Base-by-base conservation (phyloP, 1,140 invertebrate species). In the Cyclargus thomasi region DNA sequence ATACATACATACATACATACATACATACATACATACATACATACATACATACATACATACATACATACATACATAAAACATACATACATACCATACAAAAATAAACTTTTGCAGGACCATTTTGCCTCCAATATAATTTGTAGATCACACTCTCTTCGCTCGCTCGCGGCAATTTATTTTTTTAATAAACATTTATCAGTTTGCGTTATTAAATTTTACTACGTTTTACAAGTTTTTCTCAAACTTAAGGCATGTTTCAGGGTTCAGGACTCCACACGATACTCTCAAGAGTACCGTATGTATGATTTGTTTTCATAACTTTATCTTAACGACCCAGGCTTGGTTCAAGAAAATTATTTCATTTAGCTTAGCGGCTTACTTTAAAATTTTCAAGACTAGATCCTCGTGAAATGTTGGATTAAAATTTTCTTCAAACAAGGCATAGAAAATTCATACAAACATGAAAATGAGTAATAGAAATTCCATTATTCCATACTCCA, bases 291-390 rank as follows among this genome's bases (percentile, higher is more conserved):
- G 55, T 18, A 18, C 17, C 55, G 55, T 59, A 20, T 59, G 18
- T 59, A 17, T 59, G 55, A 59, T 59, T 20, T 59, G 55, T 59
- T 59, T 2, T 21, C 55, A 20, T 18, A 59, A 59, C 55, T 59
- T 59, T 59, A 20, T 59, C 55, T 59, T 59, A 59, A 59, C 55
- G 55, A 59, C 7, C 55, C 55, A 17, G 18, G 11, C 20, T 59
- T 20, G 55, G 18, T 59, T 59, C 17, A 21, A 11, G 55, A 59
- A 59, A 59, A 59, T 59, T 59, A 20, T 59, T 59, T 59, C 55
- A 20, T 20, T 59, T 20, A 59, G 20, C 18, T 59, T 10, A 59
- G 55, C 39, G 39, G 39, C 11, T 47, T 16, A 47, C 39, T 47
- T 16, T 39, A 39, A 47, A 47, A 47, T 1, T 47, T 47, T 47